Evolutionary conservation across 2,113 vertebrate species (phyloP), one percentile per base, ranked within the genome.

Genomic region (Spermophilus dauricus): DNA sequence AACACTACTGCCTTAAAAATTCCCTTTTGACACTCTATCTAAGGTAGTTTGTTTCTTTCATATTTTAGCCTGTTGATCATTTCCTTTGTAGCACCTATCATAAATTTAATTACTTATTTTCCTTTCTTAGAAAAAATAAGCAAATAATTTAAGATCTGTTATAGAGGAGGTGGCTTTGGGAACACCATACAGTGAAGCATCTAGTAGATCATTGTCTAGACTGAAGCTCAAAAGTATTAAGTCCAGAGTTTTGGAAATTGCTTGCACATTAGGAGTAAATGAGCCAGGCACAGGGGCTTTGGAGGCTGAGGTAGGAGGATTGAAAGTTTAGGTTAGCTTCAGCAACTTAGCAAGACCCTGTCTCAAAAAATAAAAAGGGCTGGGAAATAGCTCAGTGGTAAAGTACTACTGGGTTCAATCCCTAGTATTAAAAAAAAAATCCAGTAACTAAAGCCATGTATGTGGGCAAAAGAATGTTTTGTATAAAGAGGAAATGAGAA

Each of bases 31-130:
- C 45, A 45, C 75, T 82, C 24, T 87, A 30, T 89, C 42, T 45
- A 93, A 72, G 69, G 34, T 37, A 93, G 37, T 67, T 73, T 93
- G 26, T 96, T 83, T 24, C 58, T 91, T 93, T 88, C 85, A 53
- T 88, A n/a, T 14, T 65, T 91, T 88, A 81, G 48, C 32, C 20
- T 95, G 8, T 89, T 88, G 17, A 26, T 92, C 26, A 86, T 96
- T 86, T 94, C 58, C 16, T 86, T 91, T 51, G 83, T 78, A 92
- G 11, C 20, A 78, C 32, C 70, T 94, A 65, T 12, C 58, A 92
- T 65, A 81, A 81, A 61, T 75, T 80, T 96, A 96, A 77, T 61
- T 85, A 39, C 67, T 91, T 39, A 53, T 77, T 63, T 45, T 85
- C n/a, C 39, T 53, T 75, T 81, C 48, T 37, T 97, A 76, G 39